Conservation (phyloP, 2,113 vertebrate species). For the Elaphurus davidianus region DNA sequence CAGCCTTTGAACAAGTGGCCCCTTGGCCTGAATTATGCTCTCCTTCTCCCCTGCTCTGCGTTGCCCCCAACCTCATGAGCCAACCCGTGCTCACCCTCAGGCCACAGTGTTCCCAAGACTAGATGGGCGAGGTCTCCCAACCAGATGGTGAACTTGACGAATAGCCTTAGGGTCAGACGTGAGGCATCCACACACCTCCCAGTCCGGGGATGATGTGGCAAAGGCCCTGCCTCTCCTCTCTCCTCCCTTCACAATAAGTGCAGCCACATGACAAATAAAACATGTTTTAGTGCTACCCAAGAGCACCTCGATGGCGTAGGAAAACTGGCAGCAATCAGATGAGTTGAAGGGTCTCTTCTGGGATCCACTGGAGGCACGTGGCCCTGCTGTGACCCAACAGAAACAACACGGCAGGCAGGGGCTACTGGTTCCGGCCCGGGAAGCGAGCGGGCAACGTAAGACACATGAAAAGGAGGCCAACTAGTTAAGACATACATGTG, state of each 20-base stretch:
- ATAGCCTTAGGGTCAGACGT: background rate
- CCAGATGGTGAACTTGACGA: background rate
- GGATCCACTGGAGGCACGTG: background rate
- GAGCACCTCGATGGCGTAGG: background rate
- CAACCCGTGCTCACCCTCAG: background rate
- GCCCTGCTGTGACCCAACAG: background rate
- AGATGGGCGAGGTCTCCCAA: background rate
- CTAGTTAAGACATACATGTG: fast-evolving
- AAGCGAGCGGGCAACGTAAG: background rate
- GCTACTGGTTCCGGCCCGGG: background rate
- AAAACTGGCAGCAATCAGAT: background rate
- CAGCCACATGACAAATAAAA: background rate
- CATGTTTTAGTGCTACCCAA: background rate
- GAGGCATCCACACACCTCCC: background rate
- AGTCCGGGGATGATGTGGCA: fast-evolving
- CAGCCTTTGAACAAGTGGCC: background rate
- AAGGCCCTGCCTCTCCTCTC: background rate
- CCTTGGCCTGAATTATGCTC: background rate
- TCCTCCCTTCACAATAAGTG: background rate
- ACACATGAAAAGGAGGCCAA: fast-evolving
- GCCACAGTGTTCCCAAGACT: background rate
- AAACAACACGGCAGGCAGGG: background rate
- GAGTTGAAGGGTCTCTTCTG: background rate
- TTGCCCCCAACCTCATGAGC: background rate
- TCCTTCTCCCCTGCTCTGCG: background rate